Evolutionary conservation across 2,113 vertebrate species (phyloP).

Genomic region (Promerops cafer): DNA sequence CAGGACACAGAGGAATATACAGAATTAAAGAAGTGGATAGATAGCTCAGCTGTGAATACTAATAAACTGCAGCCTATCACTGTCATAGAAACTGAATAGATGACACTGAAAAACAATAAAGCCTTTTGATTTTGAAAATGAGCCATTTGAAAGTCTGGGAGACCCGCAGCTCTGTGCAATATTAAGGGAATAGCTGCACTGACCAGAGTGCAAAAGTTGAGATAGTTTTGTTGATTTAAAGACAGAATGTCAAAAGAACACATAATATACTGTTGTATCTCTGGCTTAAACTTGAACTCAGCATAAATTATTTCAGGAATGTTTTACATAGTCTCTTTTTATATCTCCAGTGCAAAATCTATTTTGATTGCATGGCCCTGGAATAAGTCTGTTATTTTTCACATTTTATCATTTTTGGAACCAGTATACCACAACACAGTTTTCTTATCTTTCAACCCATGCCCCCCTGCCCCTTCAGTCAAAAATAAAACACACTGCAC

Average conservation of each 20-base stretch:
- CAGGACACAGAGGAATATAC: neutral
- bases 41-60: neutral
- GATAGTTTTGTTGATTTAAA: constrained; percentile 25
- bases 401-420: constrained; percentile 56
- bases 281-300: constrained; percentile 56
- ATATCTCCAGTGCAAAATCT: constrained; percentile 44
- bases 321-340: constrained; percentile 51
- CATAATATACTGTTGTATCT: constrained; percentile 37
- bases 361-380: constrained; percentile 44
- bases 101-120: neutral
- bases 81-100: neutral
- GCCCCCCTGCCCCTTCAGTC: neutral
- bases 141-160: neutral
- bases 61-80: neutral
- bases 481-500: constrained; percentile 26
- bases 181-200: neutral
- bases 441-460: constrained; percentile 15
- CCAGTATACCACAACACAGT: neutral
- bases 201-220: neutral
- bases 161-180: neutral
- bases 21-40: neutral
- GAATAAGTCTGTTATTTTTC: constrained; percentile 49
- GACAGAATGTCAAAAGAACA: constrained; percentile 37
- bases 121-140: neutral
- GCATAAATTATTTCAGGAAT: constrained; percentile 63